phyloP scores from a whole-genome alignment of 2,797 vertebrate species.

The Acanthurus tractus region DNA sequence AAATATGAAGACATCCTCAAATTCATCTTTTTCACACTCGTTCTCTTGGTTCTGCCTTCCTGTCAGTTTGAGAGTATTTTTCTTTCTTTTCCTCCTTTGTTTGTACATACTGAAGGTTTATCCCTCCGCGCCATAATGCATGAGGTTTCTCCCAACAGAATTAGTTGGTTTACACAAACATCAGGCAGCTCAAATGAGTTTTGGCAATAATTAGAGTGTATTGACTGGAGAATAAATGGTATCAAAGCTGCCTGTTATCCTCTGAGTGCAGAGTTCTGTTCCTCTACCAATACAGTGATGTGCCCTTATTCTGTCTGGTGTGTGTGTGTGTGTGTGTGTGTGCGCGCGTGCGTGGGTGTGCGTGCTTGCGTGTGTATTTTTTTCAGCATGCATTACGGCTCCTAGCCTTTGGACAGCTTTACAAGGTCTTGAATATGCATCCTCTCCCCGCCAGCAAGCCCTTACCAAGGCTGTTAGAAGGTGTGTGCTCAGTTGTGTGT shows the following conservation, averaged over 20 bases:
- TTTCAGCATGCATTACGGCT: constrained; percentile 92
- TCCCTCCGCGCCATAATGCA: constrained; percentile 34
- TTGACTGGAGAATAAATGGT: constrained; percentile 43
- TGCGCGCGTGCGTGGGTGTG: constrained; percentile 26
- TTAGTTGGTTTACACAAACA: constrained; percentile 19
- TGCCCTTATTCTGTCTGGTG: constrained; percentile 53
- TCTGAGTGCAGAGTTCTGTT: constrained; percentile 16
- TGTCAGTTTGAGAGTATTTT: constrained; percentile 41
- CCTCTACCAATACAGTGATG: constrained; percentile 25
- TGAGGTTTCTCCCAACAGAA: constrained; percentile 40
- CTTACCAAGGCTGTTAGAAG: constrained; percentile 90
- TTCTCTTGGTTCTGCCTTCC: neutral
- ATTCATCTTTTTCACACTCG: neutral
- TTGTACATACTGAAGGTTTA: constrained; percentile 21
- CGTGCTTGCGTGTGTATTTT: constrained; percentile 36
- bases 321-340: constrained; percentile 36
- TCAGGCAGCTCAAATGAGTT: neutral
- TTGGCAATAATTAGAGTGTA: constrained; percentile 42
- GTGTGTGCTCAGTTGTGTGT: constrained; percentile 75
- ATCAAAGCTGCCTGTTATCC: constrained; percentile 1
- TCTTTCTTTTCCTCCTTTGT: constrained; percentile 4
- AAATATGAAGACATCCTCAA: constrained; percentile 39
- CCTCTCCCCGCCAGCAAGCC: constrained; percentile 91
- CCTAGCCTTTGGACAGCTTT: constrained; percentile 93
- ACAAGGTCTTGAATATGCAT: constrained; percentile 94